phyloP scores from a whole-genome alignment of 64 coral and sea anemone species.

The Montipora cactus region DNA sequence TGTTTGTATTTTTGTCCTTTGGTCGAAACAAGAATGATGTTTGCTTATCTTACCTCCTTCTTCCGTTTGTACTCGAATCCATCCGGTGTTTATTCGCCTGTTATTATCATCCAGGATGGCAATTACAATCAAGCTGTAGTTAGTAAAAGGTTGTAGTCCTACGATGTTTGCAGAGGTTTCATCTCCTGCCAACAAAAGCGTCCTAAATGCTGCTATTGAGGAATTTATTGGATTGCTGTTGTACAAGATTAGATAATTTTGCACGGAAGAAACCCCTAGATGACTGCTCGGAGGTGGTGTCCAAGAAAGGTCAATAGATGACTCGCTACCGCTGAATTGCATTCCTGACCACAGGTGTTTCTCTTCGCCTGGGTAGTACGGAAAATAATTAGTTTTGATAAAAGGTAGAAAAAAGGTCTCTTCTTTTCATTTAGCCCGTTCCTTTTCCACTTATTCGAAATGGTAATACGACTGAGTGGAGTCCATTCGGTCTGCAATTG shows the following conservation, averaged over 20 bases:
- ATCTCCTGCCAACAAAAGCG: not conserved
- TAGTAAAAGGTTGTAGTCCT: not conserved
- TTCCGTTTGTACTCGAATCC: not conserved
- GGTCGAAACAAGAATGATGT: no score
- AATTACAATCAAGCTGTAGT: conserved; percentile 1
- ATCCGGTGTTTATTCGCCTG: not conserved
- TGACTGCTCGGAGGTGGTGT: not conserved
- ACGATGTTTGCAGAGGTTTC: not conserved
- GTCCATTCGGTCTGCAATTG: no score
- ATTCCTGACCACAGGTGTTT: not conserved
- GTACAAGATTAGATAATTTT: conserved; percentile 7
- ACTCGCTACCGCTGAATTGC: not conserved
- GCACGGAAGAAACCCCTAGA: not conserved
- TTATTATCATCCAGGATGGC: not conserved
- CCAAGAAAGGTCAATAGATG: conserved; percentile 2
- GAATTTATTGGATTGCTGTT: not conserved
- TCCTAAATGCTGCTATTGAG: not conserved
- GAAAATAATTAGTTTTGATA: not conserved
- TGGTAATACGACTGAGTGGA: no score
- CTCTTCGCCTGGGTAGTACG: not conserved
- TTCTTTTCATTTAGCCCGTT: no score
- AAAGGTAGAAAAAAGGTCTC: no score
- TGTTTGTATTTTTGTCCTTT: no score
- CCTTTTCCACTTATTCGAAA: no score
- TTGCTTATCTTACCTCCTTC: conserved; percentile 13